Conservation (phyloP, 2,113 vertebrate species). For the Brachyhypopomus occidentalis region DNA sequence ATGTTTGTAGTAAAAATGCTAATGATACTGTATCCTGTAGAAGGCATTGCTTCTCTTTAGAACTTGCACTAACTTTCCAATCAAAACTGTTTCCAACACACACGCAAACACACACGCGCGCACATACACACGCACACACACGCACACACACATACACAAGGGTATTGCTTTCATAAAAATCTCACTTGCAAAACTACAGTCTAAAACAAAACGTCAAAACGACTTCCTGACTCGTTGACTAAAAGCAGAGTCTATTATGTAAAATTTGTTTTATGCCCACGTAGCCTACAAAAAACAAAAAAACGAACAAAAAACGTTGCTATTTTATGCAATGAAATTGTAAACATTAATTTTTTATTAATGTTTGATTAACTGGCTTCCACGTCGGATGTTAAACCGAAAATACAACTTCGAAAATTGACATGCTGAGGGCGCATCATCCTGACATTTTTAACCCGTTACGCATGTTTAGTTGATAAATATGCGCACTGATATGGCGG, state of each 20-base stretch:
- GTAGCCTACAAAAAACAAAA: too few relatives aligned
- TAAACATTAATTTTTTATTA: slow-evolving; percentile 17
- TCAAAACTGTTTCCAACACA: not conserved
- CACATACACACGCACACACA: not conserved
- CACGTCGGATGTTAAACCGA: slow-evolving; percentile 52
- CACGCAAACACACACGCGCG: not conserved
- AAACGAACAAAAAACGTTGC: too few relatives aligned
- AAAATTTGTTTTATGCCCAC: too few relatives aligned
- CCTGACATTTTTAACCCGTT: slow-evolving; percentile 65
- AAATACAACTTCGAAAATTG: slow-evolving; percentile 61
- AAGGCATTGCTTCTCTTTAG: not conserved
- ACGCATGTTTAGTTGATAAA: slow-evolving; percentile 64
- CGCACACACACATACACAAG: not conserved
- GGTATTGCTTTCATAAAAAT: not conserved
- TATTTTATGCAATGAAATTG: not conserved
- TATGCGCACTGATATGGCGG: slow-evolving; percentile 53
- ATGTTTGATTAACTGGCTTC: slow-evolving; percentile 63
- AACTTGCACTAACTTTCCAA: not conserved
- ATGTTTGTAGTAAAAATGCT: too few relatives aligned
- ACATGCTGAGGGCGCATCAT: slow-evolving; percentile 70
- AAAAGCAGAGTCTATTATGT: too few relatives aligned
- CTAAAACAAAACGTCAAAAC: slow-evolving; percentile 2
- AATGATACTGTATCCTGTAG: not conserved
- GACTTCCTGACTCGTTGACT: too few relatives aligned
- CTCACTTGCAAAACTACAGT: not conserved